Evolutionary conservation across 2,113 vertebrate genomes (phyloP).

Genomic region (Plecotus auritus): DNA sequence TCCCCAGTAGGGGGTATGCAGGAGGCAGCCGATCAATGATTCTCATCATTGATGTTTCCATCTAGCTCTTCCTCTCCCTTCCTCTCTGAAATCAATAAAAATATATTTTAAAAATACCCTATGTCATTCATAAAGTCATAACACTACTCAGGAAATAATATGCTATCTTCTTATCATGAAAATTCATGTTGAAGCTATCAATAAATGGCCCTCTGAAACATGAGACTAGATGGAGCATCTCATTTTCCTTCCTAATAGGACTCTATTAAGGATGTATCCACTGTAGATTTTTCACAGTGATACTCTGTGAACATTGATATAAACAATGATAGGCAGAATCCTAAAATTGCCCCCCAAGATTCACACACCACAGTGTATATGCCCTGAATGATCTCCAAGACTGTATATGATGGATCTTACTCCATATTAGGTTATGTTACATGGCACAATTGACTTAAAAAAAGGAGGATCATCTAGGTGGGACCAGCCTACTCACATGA

Average conservation of each 20-base stretch:
- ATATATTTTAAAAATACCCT: constrained; percentile 34
- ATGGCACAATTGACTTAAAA: not conserved
- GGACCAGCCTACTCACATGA: not conserved
- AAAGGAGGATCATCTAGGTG: not conserved
- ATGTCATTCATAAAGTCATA: constrained; percentile 46
- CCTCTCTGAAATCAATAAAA: too few species aligned
- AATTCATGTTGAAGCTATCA: constrained; percentile 23
- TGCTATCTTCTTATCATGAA: constrained; percentile 48
- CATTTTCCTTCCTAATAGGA: constrained; percentile 45
- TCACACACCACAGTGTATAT: not conserved
- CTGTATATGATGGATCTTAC: not conserved
- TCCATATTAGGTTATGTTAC: not conserved
- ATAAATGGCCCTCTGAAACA: constrained; percentile 51
- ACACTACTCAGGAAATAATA: constrained; percentile 29
- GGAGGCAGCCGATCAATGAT: too few species aligned
- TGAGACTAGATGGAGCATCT: not conserved
- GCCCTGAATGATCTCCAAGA: not conserved
- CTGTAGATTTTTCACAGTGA: constrained; percentile 40
- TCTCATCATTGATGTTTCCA: too few species aligned
- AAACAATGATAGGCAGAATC: not conserved
- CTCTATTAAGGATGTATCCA: constrained; percentile 5
- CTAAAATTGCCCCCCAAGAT: not conserved
- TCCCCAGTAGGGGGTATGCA: too few species aligned
- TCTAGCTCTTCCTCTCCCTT: too few species aligned
- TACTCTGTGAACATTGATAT: not conserved